Conservation (phyloP, 2,113 vertebrate species). For the Tyto alba region DNA sequence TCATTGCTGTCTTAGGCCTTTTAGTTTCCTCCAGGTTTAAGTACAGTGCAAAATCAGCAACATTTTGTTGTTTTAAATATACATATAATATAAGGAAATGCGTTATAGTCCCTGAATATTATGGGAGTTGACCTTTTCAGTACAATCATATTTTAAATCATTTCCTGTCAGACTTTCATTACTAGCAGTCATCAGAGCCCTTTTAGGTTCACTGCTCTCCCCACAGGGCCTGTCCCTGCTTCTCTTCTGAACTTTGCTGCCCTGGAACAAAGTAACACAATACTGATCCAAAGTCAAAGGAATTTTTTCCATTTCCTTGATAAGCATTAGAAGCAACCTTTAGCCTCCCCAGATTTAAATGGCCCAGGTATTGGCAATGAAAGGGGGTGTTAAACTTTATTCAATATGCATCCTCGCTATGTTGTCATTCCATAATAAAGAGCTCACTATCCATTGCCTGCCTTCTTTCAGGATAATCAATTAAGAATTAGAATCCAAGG, state of each 20-base stretch:
- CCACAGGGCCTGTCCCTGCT: neutral
- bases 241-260: neutral
- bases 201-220: neutral
- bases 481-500: conserved; percentile 80
- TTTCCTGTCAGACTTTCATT: conserved; percentile 12
- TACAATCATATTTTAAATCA: neutral
- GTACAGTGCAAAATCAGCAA: conserved; percentile 34
- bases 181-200: neutral
- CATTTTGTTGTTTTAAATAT: neutral
- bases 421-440: neutral
- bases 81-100: conserved; percentile 39
- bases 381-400: neutral
- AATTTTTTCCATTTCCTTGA: neutral
- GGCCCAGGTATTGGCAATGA: neutral
- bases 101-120: neutral
- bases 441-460: neutral
- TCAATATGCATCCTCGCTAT: neutral
- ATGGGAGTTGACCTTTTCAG: neutral
- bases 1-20: neutral
- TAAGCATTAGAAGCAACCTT: neutral
- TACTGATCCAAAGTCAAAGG: neutral
- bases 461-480: conserved; percentile 69
- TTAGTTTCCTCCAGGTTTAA: conserved; percentile 23
- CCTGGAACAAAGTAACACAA: neutral
- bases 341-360: neutral